Evolutionary conservation across 1,140 invertebrate species (phyloP).

Genomic region (Glomeris maerens): DNA sequence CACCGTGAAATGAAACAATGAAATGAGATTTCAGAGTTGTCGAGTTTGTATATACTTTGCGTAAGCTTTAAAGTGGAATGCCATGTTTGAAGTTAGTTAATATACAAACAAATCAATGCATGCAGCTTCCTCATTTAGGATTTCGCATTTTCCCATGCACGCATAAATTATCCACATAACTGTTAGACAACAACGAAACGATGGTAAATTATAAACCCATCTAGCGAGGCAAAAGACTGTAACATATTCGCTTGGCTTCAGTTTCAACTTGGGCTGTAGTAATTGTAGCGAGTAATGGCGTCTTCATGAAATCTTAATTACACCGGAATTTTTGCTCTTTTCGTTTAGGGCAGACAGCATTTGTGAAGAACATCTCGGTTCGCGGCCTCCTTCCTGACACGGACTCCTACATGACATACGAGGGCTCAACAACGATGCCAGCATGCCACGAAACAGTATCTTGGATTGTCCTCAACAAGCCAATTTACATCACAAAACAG

Average conservation of each 20-base stretch:
- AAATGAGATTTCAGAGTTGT: too few species aligned
- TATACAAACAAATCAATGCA: too few species aligned
- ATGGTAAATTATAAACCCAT: too few species aligned
- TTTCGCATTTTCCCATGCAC: too few species aligned
- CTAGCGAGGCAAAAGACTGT: slow-evolving; percentile 6
- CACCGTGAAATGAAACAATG: too few species aligned
- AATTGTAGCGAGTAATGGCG: slow-evolving; percentile 5
- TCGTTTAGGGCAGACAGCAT: slow-evolving; percentile 52
- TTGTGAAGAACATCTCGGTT: slow-evolving; percentile 68
- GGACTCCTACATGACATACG: slow-evolving; percentile 89
- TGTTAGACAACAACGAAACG: too few species aligned
- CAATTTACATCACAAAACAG: slow-evolving; percentile 56
- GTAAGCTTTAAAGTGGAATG: too few species aligned
- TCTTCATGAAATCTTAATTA: not conserved
- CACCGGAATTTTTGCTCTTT: slow-evolving; percentile 10
- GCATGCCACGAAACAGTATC: slow-evolving; percentile 38
- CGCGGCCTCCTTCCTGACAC: slow-evolving; percentile 71
- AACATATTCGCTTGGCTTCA: slow-evolving; percentile 10
- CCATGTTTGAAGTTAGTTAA: too few species aligned
- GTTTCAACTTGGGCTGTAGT: slow-evolving; percentile 10
- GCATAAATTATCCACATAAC: too few species aligned
- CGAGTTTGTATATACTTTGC: too few species aligned
- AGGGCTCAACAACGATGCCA: slow-evolving; percentile 40
- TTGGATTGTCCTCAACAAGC: slow-evolving; percentile 37
- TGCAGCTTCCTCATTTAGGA: too few species aligned